Base-by-base conservation (phyloP, 2,888 invertebrate genomes). In the Pseudococcus jackbeardsleyi region DNA sequence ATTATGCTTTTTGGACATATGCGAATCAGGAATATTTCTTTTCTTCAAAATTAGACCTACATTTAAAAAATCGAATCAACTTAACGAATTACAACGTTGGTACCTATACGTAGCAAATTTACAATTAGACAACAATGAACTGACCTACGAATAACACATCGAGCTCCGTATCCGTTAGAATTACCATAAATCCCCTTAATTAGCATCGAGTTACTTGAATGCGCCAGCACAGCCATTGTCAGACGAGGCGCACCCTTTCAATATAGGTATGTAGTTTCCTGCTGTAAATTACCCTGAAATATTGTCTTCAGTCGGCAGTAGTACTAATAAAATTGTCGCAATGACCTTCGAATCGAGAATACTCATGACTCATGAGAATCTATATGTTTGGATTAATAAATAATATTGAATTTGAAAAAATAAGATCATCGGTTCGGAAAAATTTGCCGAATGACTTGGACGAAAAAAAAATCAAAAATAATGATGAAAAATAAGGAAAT, bases 171-270 rank as follows among this genome's bases (percentile, higher is more conserved):
- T 72, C 68, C 68, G 68, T 72, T 72, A 72, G 68, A 72, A 72
- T 72, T 72, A 72, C 68, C 68, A 72, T 72, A 72, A 72, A 72
- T 72, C 68, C 68, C 68, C 68, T 72, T 72, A 72, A 72, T 72
- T 72, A 72, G 68, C 68, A 72, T 72, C 33, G 33, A 72, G 68
- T 72, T 72, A 72, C 68, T 72, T 33, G 68, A 72, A 72, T 33
- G 12, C n/a, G 59, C 59, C 26, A 26, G 68, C 68, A 33, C 33
- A 72, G 33, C 15, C 68, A 72, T 72, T 72, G 68, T 72, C 22
- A 72, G 68, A 72, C 33, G 12, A 33, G 68, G 68, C 68, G 68
- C 68, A 72, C 68, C 68, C 68, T 72, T 72, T 72, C 12, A 33
- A 72, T 72, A 72, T 19, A 59, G 59, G 59, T 59, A 59, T 6